Evolutionary conservation across 2,888 invertebrate species (phyloP), one percentile per base, ranked within the genome.

Genomic region (Arctia plantaginis): DNA sequence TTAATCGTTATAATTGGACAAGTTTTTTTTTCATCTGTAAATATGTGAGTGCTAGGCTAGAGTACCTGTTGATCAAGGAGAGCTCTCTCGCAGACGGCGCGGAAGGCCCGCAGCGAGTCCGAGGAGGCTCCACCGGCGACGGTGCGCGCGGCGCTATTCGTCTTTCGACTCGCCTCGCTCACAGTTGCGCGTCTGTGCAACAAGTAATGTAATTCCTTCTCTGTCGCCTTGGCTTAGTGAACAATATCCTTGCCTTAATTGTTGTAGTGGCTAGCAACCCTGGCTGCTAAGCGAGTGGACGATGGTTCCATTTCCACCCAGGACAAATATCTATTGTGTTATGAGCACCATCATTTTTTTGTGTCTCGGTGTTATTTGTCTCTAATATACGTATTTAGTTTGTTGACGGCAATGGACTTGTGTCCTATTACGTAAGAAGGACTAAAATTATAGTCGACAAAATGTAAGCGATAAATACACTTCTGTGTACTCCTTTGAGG

Each of bases 71-170:
- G 94, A 70, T 93, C 92, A 6, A 88, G 87, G 39, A 94, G 82
- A 35, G 93, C 90, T 18, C 90, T 89, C 84, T 92, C 91, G 85
- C 93, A 93, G 4, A 87, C 86, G 3, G 85, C 82, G 39, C 91
- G 89, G 86, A 93, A 93, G 4, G 90, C 90, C 12, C 89, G 90
- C 77, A 91, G 85, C 8, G 94, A 93, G 51, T 85, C 80, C 0
- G 86, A 80, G 3, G 92, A 89, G 8, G 78, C 78, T 10, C 73
- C 79, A 39, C 68, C 79, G 3, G 77, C 76, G 71, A 73, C 73
- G 10, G 79, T 73, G 71, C 74, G 80, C 1, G 69, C 79, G 68
- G 64, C 80, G 33, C 71, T 33, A 82, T 81, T 35, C 27, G 83
- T 82, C 35, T 82, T 80, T 64, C 69, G 71, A 55, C 74, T 70